Percentiles rank a stretch among this genome's conserved stretches.
Evolutionary conservation across 2,888 invertebrate species (phyloP).

Genomic region (Oconnorella tubifera): DNA sequence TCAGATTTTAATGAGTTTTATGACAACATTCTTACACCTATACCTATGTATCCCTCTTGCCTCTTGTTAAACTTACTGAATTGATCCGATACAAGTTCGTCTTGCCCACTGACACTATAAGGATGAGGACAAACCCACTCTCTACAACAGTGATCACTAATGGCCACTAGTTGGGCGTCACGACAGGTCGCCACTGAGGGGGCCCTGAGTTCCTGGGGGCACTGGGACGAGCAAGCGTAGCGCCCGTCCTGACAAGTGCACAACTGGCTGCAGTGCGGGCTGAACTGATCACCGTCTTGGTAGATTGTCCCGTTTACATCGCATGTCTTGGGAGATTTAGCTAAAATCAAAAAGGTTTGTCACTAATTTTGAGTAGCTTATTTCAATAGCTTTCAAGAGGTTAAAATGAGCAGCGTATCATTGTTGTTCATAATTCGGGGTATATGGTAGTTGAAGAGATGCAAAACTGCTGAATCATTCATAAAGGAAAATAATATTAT

Average conservation of each 20-base stretch:
- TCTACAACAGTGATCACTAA: constrained; percentile 68
- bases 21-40: too few relatives aligned
- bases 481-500: too few relatives aligned
- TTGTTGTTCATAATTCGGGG: too few relatives aligned
- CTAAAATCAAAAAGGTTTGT: constrained; percentile 35
- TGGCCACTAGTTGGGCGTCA: constrained; percentile 66
- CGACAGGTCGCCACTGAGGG: constrained; percentile 64
- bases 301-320: constrained; percentile 61
- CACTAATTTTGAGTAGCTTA: too few relatives aligned
- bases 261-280: constrained; percentile 62
- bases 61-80: too few relatives aligned
- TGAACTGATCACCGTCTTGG: constrained; percentile 63
- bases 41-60: too few relatives aligned
- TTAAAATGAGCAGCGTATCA: too few relatives aligned
- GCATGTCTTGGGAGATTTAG: constrained; percentile 53
- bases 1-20: too few relatives aligned
- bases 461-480: too few relatives aligned
- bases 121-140: constrained; percentile 66
- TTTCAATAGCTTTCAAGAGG: too few relatives aligned
- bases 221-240: constrained; percentile 69
- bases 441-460: too few relatives aligned
- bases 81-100: background rate
- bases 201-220: constrained; percentile 68
- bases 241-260: constrained; percentile 67
- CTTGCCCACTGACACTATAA: constrained; percentile 5